phyloP scores from a whole-genome alignment of 2,113 vertebrate genomes.

The Syngnathoides biaculeatus region DNA sequence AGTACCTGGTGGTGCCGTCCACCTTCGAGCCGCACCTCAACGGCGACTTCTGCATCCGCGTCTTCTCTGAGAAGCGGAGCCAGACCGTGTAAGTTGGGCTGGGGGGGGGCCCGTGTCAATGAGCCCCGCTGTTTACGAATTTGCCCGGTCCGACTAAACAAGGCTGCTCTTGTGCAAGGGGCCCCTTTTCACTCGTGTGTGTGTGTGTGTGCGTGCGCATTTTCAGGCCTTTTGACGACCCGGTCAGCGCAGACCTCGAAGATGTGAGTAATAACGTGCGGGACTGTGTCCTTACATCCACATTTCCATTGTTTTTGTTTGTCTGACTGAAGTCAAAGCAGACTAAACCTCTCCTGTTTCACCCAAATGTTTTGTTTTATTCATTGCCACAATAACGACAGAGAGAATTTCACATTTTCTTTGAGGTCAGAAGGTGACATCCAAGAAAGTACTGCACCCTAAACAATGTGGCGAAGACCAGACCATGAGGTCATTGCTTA shows the following conservation, averaged over 20 bases:
- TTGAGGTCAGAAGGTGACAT: too few relatives aligned
- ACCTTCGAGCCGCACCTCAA: conserved; percentile 88
- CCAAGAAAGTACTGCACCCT: too few relatives aligned
- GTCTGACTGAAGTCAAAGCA: too few relatives aligned
- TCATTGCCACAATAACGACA: too few relatives aligned
- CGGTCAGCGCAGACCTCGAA: conserved; percentile 56
- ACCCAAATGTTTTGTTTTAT: too few relatives aligned
- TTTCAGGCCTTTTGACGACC: conserved; percentile 72
- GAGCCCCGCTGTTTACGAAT: neutral
- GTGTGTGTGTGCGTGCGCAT: neutral
- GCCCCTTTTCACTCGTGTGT: neutral
- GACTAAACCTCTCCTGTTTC: too few relatives aligned
- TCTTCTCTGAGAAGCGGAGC: conserved; percentile 88
- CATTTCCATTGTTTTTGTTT: too few relatives aligned
- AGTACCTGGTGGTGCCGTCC: conserved; percentile 88
- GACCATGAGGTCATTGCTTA: too few relatives aligned
- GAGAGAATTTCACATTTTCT: too few relatives aligned
- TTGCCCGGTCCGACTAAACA: neutral
- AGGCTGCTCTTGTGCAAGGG: neutral
- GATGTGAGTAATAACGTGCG: conserved; percentile 54
- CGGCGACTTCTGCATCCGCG: conserved; percentile 87
- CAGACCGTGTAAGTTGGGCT: conserved; percentile 75
- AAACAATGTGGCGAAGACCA: too few relatives aligned
- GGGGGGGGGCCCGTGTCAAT: too few relatives aligned
- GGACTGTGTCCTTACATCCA: too few relatives aligned